Evolutionary conservation across 2,888 invertebrate genomes (phyloP).

Genomic region (Amblyjoppa fuscipennis): DNA sequence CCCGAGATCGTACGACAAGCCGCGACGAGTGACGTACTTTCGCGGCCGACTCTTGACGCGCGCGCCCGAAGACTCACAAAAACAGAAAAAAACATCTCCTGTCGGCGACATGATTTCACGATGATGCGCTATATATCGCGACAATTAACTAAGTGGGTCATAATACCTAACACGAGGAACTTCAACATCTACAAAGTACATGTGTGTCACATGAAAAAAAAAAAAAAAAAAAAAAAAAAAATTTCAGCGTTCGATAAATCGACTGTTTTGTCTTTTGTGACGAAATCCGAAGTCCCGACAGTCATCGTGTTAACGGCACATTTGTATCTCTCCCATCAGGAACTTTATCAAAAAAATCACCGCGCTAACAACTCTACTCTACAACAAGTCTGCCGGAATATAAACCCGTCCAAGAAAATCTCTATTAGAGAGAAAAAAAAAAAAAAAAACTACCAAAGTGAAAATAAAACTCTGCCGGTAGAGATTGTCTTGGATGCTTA

Average conservation of each 20-base stretch:
- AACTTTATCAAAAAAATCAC: no score
- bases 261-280: no score
- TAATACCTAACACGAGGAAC: background rate
- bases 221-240: background rate
- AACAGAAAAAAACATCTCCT: background rate
- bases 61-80: background rate
- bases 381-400: no score
- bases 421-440: no score
- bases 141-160: background rate
- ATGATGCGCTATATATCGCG: slow-evolving; percentile 13
- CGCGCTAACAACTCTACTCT: no score
- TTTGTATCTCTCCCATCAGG: no score
- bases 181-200: background rate
- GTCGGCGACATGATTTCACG: slow-evolving; percentile 23
- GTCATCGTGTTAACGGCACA: no score
- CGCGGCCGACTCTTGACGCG: background rate
- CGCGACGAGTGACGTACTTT: slow-evolving; percentile 2
- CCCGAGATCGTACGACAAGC: background rate
- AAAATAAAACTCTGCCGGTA: no score
- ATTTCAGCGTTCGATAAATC: background rate
- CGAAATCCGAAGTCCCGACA: no score
- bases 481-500: no score
- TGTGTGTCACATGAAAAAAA: background rate
- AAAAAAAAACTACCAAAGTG: no score
- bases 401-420: no score